phyloP scores from a whole-genome alignment of 2,888 invertebrate genomes.

The Apoda limacodes region DNA sequence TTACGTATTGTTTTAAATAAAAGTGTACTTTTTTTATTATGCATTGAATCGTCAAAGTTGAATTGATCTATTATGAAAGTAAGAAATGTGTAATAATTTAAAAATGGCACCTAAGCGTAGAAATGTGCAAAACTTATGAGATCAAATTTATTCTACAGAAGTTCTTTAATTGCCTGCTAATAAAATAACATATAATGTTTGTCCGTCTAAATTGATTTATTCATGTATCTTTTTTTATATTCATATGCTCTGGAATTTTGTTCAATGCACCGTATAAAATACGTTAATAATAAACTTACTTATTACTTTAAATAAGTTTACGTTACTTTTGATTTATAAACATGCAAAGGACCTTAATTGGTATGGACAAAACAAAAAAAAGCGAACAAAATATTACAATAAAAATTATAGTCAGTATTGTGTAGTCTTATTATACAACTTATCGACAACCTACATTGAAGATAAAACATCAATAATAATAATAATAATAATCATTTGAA shows the following conservation, averaged over 20 bases:
- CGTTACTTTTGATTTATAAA: constrained; percentile 21
- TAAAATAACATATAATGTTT: constrained; percentile 22
- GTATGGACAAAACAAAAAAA: constrained; percentile 25
- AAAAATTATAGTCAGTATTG: constrained; percentile 61
- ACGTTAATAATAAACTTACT: no score
- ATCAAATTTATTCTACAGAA: constrained; percentile 44
- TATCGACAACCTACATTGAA: constrained; percentile 46
- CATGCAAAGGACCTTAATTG: constrained; percentile 21
- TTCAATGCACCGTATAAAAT: constrained; percentile 38
- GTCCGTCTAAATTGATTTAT: no score
- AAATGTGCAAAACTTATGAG: constrained; percentile 50
- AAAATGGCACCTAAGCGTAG: constrained; percentile 55
- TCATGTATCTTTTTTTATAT: no score
- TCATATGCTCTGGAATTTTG: constrained; percentile 36
- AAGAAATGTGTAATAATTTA: constrained; percentile 32
- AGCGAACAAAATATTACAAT: constrained; percentile 41
- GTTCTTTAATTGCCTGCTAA: constrained; percentile 53
- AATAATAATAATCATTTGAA: constrained; percentile 64
- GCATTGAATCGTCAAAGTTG: constrained; percentile 35
- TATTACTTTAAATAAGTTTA: constrained; percentile 35
- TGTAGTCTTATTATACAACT: constrained; percentile 49
- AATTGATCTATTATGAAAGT: constrained; percentile 47
- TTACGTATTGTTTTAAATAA: constrained; percentile 22
- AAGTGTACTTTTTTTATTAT: constrained; percentile 42
- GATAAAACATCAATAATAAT: not conserved